Evolutionary conservation across 2,888 invertebrate genomes (phyloP).

Genomic region (Pyralis farinalis): DNA sequence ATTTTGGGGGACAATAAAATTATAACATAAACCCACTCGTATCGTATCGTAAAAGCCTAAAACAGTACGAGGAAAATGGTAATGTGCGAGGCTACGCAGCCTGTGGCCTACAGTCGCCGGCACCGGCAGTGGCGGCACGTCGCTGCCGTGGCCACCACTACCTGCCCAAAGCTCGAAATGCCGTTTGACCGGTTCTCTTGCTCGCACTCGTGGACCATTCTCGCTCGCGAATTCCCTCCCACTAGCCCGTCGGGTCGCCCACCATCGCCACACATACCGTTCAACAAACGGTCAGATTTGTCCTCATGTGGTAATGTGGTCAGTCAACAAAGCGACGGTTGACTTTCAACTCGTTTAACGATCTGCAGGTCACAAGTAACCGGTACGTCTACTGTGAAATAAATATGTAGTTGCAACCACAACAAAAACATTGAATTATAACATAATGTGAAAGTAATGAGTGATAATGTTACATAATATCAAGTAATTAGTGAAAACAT

Average conservation of each 20-base stretch:
- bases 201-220: conserved; percentile 54
- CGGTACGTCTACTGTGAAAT: not conserved
- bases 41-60: too few relatives aligned
- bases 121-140: not conserved
- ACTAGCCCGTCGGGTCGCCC: conserved; percentile 59
- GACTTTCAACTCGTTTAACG: not conserved
- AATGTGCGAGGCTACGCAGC: too few relatives aligned
- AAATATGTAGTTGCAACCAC: too few relatives aligned
- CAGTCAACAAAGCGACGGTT: conserved; percentile 9
- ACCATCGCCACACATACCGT: conserved; percentile 43
- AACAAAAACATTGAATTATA: not conserved
- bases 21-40: too few relatives aligned
- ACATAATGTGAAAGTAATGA: not conserved
- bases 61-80: too few relatives aligned
- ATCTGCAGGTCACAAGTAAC: not conserved
- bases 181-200: conserved; percentile 70
- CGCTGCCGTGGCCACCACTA: conserved; percentile 21
- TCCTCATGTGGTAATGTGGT: conserved; percentile 31
- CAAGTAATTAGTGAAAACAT: too few relatives aligned
- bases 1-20: too few relatives aligned
- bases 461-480: too few relatives aligned
- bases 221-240: conserved; percentile 68
- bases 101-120: not conserved
- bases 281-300: conserved; percentile 49
- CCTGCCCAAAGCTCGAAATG: conserved; percentile 52